phyloP scores from a whole-genome alignment of 1,140 invertebrate species.

The Philotrypesis tridentata region DNA sequence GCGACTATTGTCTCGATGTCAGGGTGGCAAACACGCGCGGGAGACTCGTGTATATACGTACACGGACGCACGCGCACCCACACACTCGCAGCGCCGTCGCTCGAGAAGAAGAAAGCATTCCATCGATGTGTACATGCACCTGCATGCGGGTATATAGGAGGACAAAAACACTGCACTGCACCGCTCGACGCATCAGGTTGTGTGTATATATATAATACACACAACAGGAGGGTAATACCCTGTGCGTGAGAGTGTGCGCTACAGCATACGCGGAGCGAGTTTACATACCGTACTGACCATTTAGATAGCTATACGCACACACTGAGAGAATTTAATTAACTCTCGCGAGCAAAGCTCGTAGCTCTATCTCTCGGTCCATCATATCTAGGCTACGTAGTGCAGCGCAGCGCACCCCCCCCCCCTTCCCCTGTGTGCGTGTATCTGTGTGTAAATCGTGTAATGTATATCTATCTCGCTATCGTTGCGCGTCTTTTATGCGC shows the following conservation, averaged over 20 bases:
- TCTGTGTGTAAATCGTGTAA: too few species aligned
- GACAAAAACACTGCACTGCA: background rate
- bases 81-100: background rate
- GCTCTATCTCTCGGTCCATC: constrained; percentile 46
- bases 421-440: too few species aligned
- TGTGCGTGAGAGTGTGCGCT: background rate
- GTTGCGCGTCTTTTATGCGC: background rate
- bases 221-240: background rate
- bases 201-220: too few species aligned
- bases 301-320: constrained; percentile 40
- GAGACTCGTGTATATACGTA: too few species aligned
- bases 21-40: background rate
- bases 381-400: background rate
- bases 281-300: constrained; percentile 49
- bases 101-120: background rate
- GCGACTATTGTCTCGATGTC: constrained; percentile 8
- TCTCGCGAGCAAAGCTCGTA: constrained; percentile 50
- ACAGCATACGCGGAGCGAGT: constrained; percentile 27
- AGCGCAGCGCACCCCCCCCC: too few species aligned
- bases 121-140: background rate
- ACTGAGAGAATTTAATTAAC: constrained; percentile 70
- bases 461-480: constrained; percentile 12
- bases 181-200: too few species aligned
- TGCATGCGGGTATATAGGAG: background rate
- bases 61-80: background rate